A percentile compares a stretch with the other conserved stretches of the same genome.
These are phyloP conservation scores for Trissolcus basalis DNA, from an alignment of 1,140 invertebrate species.

Conservation along the genomic window DNA sequence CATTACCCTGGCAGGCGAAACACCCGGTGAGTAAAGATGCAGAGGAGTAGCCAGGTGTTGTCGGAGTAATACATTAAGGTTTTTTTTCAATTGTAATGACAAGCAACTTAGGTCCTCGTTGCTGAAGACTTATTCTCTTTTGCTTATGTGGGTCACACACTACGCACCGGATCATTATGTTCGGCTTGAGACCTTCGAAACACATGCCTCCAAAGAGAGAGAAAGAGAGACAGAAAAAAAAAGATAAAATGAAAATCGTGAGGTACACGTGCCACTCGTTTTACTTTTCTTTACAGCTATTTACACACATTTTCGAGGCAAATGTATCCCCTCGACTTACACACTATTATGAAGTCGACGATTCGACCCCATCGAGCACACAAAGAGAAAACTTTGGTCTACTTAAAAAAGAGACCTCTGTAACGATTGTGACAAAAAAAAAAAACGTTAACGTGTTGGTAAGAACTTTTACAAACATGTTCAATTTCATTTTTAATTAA, in stretches of 20 bases:
- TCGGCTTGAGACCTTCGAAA: constrained; percentile 28
- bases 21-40: constrained; percentile 6
- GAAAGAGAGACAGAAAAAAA: background rate
- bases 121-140: constrained; percentile 15
- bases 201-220: constrained; percentile 23
- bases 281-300: constrained; percentile 27
- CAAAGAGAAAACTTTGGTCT: too few relatives aligned
- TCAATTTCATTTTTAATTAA: too few relatives aligned
- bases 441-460: too few relatives aligned
- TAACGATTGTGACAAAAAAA: too few relatives aligned
- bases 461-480: too few relatives aligned
- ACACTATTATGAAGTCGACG: constrained; percentile 24
- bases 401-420: too few relatives aligned
- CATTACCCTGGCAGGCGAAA: too few relatives aligned
- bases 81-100: constrained; percentile 4
- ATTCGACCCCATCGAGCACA: background rate
- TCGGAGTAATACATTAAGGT: constrained; percentile 14
- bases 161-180: constrained; percentile 31
- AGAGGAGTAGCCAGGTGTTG: constrained; percentile 20
- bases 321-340: too few relatives aligned
- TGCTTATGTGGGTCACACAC: constrained; percentile 35
- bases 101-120: constrained; percentile 5
- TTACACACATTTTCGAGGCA: constrained; percentile 23
- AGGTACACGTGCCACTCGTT: constrained; percentile 26
- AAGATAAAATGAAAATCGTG: constrained; percentile 34